Percentiles rank a stretch among this genome's conserved stretches.
Evolutionary conservation across 2,113 vertebrate genomes (phyloP).

Genomic region (Dasyurus viverrinus): DNA sequence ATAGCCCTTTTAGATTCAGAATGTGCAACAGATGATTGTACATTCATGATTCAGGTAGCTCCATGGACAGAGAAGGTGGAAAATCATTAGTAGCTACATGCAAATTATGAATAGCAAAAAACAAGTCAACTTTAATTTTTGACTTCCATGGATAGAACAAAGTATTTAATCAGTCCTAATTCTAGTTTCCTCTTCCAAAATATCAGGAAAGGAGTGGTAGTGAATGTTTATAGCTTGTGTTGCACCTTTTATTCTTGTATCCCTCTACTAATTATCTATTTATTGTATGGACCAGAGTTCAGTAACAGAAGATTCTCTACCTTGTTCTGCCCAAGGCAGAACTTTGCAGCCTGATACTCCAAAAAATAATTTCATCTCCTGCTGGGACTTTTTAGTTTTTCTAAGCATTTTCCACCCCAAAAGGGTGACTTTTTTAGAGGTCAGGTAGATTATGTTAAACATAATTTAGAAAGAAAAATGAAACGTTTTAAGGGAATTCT

Average conservation of each 20-base stretch:
- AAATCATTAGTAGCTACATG: neutral
- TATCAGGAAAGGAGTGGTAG: neutral
- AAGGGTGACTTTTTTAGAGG: neutral
- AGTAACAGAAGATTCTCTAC: neutral
- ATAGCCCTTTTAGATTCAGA: neutral
- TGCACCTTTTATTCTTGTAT: conserved; percentile 41
- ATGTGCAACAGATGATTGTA: neutral
- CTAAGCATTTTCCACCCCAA: conserved; percentile 15
- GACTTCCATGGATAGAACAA: conserved; percentile 36
- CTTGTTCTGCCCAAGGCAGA: neutral
- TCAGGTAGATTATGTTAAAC: neutral
- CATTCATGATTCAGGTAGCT: conserved; percentile 8
- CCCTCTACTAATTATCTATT: neutral
- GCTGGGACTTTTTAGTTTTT: neutral
- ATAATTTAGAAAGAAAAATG: conserved; percentile 38
- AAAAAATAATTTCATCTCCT: conserved; percentile 21
- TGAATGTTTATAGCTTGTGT: conserved; percentile 29
- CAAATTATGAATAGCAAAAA: neutral
- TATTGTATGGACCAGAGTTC: neutral
- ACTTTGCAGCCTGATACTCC: conserved; percentile 13
- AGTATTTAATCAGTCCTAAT: conserved; percentile 11
- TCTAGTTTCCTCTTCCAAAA: conserved; percentile 14
- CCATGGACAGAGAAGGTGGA: conserved; percentile 28
- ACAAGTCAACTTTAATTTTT: conserved; percentile 36
- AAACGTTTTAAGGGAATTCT: conserved; percentile 52